Evolutionary conservation across 2,113 vertebrate species (phyloP).

Genomic region (Odocoileus virginianus): DNA sequence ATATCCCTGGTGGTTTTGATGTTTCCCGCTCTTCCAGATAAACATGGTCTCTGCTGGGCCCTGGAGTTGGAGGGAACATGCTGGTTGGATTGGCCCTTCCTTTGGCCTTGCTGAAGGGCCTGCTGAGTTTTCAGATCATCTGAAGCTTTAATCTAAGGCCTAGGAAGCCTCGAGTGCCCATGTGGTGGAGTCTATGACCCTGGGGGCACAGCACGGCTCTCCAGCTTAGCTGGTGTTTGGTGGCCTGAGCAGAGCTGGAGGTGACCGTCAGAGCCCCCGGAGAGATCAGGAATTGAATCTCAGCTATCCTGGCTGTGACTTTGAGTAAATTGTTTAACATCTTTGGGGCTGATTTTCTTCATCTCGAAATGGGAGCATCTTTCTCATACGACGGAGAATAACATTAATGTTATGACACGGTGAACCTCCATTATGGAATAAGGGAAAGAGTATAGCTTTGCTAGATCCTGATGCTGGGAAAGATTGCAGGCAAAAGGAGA

Average conservation of each 20-base stretch:
- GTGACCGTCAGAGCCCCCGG: neutral
- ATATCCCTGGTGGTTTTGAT: neutral
- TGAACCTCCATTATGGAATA: neutral
- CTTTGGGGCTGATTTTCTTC: neutral
- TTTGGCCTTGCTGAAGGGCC: neutral
- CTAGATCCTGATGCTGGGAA: neutral
- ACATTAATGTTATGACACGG: neutral
- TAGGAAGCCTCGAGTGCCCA: neutral
- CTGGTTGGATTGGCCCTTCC: neutral
- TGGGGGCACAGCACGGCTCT: rapidly evolving
- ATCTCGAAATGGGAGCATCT: neutral
- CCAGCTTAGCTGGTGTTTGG: neutral
- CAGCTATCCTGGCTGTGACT: neutral
- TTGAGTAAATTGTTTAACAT: neutral
- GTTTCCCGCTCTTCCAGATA: neutral
- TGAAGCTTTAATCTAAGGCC: neutral
- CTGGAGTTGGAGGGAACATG: neutral
- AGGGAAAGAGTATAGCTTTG: neutral
- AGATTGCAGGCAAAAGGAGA: neutral
- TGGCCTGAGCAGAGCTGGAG: neutral
- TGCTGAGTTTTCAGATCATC: neutral
- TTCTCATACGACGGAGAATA: neutral
- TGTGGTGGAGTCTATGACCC: neutral
- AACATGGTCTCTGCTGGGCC: neutral
- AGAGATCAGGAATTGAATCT: neutral